Percentiles rank a stretch among this genome's conserved stretches.
These are phyloP conservation scores for Magallana angulata DNA, from an alignment of 1,140 invertebrate genomes.

Conservation along the genomic window DNA sequence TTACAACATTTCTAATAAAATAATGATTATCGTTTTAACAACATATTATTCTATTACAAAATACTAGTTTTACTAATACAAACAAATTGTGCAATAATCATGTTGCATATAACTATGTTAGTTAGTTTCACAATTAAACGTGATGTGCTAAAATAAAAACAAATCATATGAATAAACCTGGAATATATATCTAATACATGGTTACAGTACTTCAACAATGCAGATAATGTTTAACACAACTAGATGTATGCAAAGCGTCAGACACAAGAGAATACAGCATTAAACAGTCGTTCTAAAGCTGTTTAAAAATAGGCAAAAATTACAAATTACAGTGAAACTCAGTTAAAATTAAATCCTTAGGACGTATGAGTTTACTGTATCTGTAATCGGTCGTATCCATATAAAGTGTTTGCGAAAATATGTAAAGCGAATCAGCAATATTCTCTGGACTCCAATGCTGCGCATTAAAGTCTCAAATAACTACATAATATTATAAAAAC, in stretches of 20 bases:
- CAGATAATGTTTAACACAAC: background rate
- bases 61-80: background rate
- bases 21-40: background rate
- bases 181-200: background rate
- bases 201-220: background rate
- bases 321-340: background rate
- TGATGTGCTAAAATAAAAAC: background rate
- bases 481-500: too few species aligned
- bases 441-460: too few species aligned
- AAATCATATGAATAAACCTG: background rate
- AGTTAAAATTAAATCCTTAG: too few species aligned
- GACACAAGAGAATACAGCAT: background rate
- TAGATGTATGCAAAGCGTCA: slow-evolving; percentile 8
- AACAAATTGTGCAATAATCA: background rate
- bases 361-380: too few species aligned
- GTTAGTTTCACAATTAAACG: background rate
- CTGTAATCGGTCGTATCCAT: too few species aligned
- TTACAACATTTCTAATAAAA: too few species aligned
- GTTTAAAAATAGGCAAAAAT: background rate
- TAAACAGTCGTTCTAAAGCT: too few species aligned
- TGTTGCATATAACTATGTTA: background rate
- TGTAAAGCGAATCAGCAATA: too few species aligned
- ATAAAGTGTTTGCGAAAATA: too few species aligned
- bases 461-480: too few species aligned
- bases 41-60: background rate